Evolutionary conservation across 2,113 vertebrate species (phyloP).

Genomic region (Elephas maximus): DNA sequence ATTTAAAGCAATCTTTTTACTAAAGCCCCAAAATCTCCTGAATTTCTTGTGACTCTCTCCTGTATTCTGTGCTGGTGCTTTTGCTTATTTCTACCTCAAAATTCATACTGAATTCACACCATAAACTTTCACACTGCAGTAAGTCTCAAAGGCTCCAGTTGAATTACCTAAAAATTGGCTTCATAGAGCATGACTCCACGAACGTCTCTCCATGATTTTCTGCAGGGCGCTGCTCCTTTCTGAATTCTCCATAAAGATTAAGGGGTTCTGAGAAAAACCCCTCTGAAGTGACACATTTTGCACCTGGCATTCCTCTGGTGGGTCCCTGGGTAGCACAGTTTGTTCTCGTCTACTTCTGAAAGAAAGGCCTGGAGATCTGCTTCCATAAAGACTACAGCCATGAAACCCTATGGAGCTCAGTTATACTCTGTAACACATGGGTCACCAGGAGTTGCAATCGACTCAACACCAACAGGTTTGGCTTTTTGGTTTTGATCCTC

Average conservation of each 20-base stretch:
- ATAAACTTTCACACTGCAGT: not conserved
- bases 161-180: not conserved
- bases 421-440: no score
- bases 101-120: not conserved
- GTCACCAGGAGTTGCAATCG: no score
- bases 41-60: not conserved
- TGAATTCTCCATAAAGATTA: not conserved
- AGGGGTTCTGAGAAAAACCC: not conserved
- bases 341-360: no score
- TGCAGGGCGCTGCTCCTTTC: not conserved
- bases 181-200: no score
- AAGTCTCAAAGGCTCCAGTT: not conserved
- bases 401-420: no score
- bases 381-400: no score
- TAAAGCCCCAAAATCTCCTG: not conserved
- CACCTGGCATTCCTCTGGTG: rapidly evolving
- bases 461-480: no score
- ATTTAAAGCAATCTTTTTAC: not conserved
- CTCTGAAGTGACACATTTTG: rapidly evolving
- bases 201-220: not conserved
- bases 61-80: not conserved
- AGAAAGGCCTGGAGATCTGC: no score
- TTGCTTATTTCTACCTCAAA: not conserved
- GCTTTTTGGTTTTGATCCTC: no score
- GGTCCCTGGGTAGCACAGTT: no score